Percentiles rank a stretch among this genome's conserved stretches.
Evolutionary conservation across 2,888 invertebrate genomes (phyloP).

Genomic region (Oxycera nigricornis): DNA sequence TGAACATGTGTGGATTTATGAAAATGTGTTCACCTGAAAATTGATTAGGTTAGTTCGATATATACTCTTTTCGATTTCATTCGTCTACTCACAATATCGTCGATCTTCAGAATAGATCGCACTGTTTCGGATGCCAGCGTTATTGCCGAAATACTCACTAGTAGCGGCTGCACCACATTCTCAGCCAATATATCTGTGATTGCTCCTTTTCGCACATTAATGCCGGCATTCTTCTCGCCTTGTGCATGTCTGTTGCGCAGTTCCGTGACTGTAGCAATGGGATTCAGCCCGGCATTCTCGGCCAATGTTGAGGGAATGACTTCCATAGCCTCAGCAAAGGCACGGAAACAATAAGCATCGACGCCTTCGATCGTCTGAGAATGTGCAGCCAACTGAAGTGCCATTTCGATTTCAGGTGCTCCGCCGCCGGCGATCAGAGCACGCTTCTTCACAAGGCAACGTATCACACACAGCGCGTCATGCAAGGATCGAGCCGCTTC

Average conservation of each 20-base stretch:
- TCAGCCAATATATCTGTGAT: conserved; percentile 97
- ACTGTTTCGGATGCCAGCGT: conserved; percentile 96
- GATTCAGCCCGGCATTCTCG: conserved; percentile 87
- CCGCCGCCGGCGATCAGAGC: conserved; percentile 96
- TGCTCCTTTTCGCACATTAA: conserved; percentile 95
- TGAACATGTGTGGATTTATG: conserved; percentile 9
- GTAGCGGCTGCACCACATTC: conserved; percentile 95
- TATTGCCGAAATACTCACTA: conserved; percentile 93
- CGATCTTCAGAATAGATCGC: conserved; percentile 97
- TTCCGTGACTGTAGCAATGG: conserved; percentile 96
- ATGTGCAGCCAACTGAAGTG: conserved; percentile 79
- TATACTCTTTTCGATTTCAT: background rate
- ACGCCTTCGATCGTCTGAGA: conserved; percentile 88
- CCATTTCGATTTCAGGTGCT: conserved; percentile 95
- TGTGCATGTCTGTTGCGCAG: conserved; percentile 91
- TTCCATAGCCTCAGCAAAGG: conserved; percentile 95
- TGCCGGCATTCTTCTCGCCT: conserved; percentile 86
- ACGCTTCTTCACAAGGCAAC: conserved; percentile 93
- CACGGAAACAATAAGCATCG: conserved; percentile 93
- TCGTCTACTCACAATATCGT: conserved; percentile 82
- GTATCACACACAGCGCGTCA: conserved; percentile 89
- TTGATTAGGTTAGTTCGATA: background rate
- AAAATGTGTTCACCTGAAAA: conserved; percentile 55
- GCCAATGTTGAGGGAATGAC: conserved; percentile 90
- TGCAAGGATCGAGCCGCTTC: conserved; percentile 92